Evolutionary conservation across 2,113 vertebrate species (phyloP).

Genomic region (Corapipo altera): DNA sequence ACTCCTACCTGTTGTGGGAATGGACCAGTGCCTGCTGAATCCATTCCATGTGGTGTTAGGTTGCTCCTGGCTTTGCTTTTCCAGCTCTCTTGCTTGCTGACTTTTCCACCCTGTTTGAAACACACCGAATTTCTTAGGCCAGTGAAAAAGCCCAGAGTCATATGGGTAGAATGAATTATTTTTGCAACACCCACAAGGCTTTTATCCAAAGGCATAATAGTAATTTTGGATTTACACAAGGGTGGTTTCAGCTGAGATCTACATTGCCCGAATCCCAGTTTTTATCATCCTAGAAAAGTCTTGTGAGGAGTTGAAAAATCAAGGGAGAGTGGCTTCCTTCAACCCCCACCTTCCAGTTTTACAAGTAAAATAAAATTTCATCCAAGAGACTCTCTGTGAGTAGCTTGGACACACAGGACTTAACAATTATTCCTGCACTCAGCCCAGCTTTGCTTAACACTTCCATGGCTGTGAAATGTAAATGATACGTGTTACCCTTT

Average conservation of each 20-base stretch:
- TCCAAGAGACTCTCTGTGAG: not conserved
- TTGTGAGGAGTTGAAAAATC: not conserved
- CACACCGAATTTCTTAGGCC: accelerated
- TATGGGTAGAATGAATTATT: not conserved
- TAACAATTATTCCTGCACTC: not conserved
- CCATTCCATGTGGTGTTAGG: accelerated
- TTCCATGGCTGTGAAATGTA: not conserved
- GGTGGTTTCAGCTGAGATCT: not conserved
- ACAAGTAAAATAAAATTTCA: not conserved
- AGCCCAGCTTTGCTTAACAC: not conserved
- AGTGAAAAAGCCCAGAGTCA: accelerated
- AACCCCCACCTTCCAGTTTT: not conserved
- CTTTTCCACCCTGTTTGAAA: not conserved
- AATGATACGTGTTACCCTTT: not conserved
- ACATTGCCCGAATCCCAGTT: not conserved
- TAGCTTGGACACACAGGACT: not conserved
- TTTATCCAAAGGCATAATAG: not conserved
- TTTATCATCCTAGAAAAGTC: not conserved
- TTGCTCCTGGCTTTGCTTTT: not conserved
- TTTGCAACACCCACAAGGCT: not conserved
- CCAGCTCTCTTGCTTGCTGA: not conserved
- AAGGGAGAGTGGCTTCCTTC: not conserved
- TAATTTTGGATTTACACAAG: not conserved
- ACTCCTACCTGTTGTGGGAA: not conserved
- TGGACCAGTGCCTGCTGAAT: not conserved